Base-by-base conservation (phyloP, 2,888 invertebrate species). In the Epsilonema sp. region DNA sequence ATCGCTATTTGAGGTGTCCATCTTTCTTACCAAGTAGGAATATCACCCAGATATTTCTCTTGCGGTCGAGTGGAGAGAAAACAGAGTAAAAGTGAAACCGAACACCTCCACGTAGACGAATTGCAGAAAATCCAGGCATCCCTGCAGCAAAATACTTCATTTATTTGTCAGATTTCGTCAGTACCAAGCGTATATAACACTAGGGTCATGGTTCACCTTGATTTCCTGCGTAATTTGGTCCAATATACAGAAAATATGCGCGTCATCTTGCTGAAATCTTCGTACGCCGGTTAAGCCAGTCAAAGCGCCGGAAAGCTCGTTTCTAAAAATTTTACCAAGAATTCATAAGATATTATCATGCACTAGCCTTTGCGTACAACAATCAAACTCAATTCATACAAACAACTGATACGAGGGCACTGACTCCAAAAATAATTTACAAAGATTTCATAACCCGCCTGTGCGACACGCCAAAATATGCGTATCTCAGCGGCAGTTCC, bases 261-360 rank as follows among this genome's bases (percentile, higher is more conserved):
- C 97, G 69, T 99, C 97, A 67, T 97, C 97, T 65, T 99, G 97
- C 64, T 94, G 92, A 75, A 99, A 99, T 46, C 97, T 76, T 0
- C 94, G 74, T n/a, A 89, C 89, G 23, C 61, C 55, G 2, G 92
- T 97, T 16, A 97, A 74, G 0, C 97, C 97, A 44, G 85, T 83
- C 20, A 97, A 74, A 1, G 94, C 92, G 2, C 73, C 65, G 24
- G 58, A 57, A 52, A 58, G 52, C 44, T 63, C 63, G 50, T 63
- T 63, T 44, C 62, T 58, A 41, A 39, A 58, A 42, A 36, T n/a
- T n/a, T n/a, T n/a, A n/a, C n/a, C n/a, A n/a, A n/a, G n/a, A n/a
- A n/a, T n/a, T n/a, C n/a, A n/a, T n/a, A 8, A 31, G 8, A 11
- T 16, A n/a, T n/a, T n/a, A n/a, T n/a, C n/a, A n/a, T n/a, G n/a